Evolutionary conservation across 2,797 vertebrate genomes (phyloP).

Genomic region (Siniperca scherzeri): DNA sequence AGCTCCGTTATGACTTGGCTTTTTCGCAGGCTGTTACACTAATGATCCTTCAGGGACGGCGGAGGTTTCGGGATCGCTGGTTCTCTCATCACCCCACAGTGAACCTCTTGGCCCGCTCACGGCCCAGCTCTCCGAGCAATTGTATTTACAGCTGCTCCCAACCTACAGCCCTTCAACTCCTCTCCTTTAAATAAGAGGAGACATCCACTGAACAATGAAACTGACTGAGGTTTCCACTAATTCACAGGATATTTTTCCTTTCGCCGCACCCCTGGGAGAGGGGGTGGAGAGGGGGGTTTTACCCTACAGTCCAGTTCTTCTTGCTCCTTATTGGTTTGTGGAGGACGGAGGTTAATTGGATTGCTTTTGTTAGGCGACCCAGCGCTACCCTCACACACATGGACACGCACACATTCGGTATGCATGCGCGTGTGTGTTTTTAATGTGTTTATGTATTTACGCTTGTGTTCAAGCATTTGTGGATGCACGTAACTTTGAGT

Average conservation of each 20-base stretch:
- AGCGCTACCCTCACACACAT: constrained; percentile 10
- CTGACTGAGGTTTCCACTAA: constrained; percentile 80
- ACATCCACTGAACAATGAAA: constrained; percentile 75
- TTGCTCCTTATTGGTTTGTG: constrained; percentile 32
- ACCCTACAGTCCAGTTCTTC: constrained; percentile 13
- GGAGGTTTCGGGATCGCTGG: constrained; percentile 59
- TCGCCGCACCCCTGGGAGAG: constrained; percentile 34
- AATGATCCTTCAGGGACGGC: constrained; percentile 67
- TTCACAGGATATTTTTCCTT: constrained; percentile 78
- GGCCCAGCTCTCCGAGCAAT: constrained; percentile 39
- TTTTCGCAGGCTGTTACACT: constrained; percentile 69
- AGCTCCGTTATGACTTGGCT: constrained; percentile 64
- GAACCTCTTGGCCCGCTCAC: constrained; percentile 37
- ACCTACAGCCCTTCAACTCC: constrained; percentile 53
- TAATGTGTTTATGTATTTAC: background rate
- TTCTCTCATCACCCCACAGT: constrained; percentile 73
- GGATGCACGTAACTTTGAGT: background rate
- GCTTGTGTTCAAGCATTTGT: background rate
- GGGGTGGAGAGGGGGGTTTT: background rate
- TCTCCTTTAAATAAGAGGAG: constrained; percentile 59
- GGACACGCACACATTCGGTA: background rate
- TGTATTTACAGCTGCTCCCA: constrained; percentile 79
- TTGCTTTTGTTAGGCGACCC: constrained; percentile 57
- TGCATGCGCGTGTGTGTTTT: constrained; percentile 15
- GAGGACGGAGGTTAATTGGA: constrained; percentile 54